Percentiles rank a stretch among this genome's conserved stretches.
phyloP scores from a whole-genome alignment of 2,797 vertebrate genomes.

The Rhabdophis nuchalis region DNA sequence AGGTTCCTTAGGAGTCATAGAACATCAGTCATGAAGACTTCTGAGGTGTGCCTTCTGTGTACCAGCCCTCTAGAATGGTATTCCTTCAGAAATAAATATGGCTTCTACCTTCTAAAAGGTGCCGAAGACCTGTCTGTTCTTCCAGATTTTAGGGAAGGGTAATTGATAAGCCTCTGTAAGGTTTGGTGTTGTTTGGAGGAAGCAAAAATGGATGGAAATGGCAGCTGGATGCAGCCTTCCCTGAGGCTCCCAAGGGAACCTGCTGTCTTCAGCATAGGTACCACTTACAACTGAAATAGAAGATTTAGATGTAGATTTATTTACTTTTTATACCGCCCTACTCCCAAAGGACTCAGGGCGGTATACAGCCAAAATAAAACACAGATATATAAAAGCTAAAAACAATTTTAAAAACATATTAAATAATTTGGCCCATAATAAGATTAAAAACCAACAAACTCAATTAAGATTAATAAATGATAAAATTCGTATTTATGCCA shows the following conservation, averaged over 20 bases:
- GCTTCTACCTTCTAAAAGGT: not conserved
- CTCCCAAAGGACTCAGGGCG: no score
- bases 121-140: not conserved
- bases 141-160: not conserved
- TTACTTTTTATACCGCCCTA: no score
- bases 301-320: no score
- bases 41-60: not conserved
- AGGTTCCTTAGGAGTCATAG: not conserved
- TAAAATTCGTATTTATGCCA: no score
- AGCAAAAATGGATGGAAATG: not conserved
- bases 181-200: not conserved
- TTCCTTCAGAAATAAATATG: not conserved
- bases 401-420: no score
- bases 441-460: no score
- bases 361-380: no score
- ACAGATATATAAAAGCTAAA: no score
- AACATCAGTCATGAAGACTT: not conserved
- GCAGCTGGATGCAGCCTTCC: not conserved
- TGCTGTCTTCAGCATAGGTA: not conserved
- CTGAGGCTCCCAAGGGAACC: not conserved
- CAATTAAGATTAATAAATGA: no score
- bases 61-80: not conserved
- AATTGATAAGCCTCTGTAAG: not conserved
- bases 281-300: not conserved
- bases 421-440: no score